Base-by-base conservation (phyloP, 37 sponge, comb jelly and placozoan genomes). In the Theonella swinhoei region DNA sequence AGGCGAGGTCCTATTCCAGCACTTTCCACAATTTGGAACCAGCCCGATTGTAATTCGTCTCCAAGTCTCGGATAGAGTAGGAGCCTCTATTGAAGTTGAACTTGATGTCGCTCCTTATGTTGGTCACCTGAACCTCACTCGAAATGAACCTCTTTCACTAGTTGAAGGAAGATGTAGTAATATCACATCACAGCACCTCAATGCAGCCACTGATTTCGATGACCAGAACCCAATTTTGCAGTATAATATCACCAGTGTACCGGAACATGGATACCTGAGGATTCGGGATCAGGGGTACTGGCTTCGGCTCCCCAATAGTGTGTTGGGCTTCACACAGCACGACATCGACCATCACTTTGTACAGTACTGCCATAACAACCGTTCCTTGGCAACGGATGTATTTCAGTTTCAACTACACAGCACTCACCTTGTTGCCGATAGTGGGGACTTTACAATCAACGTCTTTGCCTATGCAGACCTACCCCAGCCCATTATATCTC, bases 1-100 rank as follows among this genome's bases (percentile, higher is more conserved):
- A n/a, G 83, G 83, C 0, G 43, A 25, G 3, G 30, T 88, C 22
- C 38, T 26, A 3, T 88, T 88, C 39, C 89, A 88, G 37, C 89
- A 88, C 66, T 82, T 62, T 26, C 43, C 32, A 0, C 5, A 25
- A 0, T 71, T 34, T 42, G 58, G 62, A 2, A 39, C 38, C 17
- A 59, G 30, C 11, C 71, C 61, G 11, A 30, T 26, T 58, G 62
- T 35, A 28, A 64, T 81, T 2, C 5, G 67, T 29, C 23, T 75
- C 23, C 39, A 29, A 33, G 72, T 81, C 14, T 1, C 28, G 0
- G 32, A 40, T 8, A 58, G 17, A 11, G 5, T 36, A 0, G 65
- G 66, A 17, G 26, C 2, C 24, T 35, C 78, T 2, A 36, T 70
- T 4, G 24, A 30, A 24, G 41, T 47, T 11, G 9, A 24, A 43